Percentiles rank a stretch among this genome's conserved stretches.
Evolutionary conservation across 2,113 vertebrate genomes (phyloP).

Genomic region (Tor tambroides): DNA sequence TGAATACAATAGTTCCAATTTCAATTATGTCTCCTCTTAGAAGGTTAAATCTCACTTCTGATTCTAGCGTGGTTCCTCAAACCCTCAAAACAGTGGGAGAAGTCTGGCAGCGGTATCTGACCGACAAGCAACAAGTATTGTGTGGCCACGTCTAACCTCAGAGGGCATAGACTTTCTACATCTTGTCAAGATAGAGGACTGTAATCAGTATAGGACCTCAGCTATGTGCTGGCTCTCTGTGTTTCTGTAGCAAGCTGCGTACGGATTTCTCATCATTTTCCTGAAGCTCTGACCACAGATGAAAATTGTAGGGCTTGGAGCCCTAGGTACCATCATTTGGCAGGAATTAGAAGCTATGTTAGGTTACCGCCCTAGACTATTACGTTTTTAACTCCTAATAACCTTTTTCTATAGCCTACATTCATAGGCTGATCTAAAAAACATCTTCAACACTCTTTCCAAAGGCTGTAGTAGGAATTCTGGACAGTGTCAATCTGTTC

Average conservation of each 20-base stretch:
- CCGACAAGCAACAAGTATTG: constrained; percentile 54
- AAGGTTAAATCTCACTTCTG: constrained; percentile 35
- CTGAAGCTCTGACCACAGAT: constrained; percentile 63
- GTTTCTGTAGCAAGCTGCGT: constrained; percentile 40
- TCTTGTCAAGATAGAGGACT: constrained; percentile 41
- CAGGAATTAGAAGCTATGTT: constrained; percentile 64
- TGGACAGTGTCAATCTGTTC: background rate
- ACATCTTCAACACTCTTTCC: background rate
- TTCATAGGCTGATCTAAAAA: background rate
- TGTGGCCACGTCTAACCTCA: constrained; percentile 29
- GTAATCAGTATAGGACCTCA: background rate
- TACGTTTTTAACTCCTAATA: background rate
- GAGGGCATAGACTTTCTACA: background rate
- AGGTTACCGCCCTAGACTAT: background rate
- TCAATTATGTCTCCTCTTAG: constrained; percentile 57
- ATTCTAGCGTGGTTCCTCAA: constrained; percentile 3
- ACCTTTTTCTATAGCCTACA: background rate
- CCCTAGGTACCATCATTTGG: constrained; percentile 69
- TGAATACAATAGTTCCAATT: constrained; percentile 47
- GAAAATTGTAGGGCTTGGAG: constrained; percentile 72
- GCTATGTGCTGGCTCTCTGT: constrained; percentile 3
- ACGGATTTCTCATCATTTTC: constrained; percentile 41
- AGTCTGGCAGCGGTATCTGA: constrained; percentile 57
- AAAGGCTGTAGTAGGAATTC: background rate
- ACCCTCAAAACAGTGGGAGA: constrained; percentile 53